Evolutionary conservation across 2,888 invertebrate genomes (phyloP).

Genomic region (Dilophus febrilis): DNA sequence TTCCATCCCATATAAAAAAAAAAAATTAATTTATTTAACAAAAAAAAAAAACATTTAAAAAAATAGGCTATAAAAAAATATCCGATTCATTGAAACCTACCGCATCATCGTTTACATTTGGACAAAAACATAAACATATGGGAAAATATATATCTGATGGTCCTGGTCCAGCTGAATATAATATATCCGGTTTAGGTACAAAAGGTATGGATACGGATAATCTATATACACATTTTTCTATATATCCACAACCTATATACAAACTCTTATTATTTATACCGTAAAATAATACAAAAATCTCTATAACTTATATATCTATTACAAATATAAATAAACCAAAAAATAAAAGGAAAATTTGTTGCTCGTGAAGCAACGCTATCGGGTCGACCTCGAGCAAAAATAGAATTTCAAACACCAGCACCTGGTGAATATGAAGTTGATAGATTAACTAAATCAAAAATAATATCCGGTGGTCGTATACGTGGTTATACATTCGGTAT

Average conservation of each 20-base stretch:
- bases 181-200: conserved; percentile 66
- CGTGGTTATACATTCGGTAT: conserved; percentile 62
- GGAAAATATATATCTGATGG: conserved; percentile 40
- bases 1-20: too few relatives aligned
- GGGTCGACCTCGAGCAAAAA: conserved; percentile 38
- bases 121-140: conserved; percentile 40
- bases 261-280: too few relatives aligned
- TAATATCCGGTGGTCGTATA: conserved; percentile 24
- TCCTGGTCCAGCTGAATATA: conserved; percentile 82
- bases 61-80: conserved; percentile 36
- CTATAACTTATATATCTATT: too few relatives aligned
- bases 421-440: conserved; percentile 81
- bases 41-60: too few relatives aligned
- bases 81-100: conserved; percentile 59
- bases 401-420: conserved; percentile 50
- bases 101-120: conserved; percentile 71
- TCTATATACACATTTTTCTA: too few relatives aligned
- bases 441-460: conserved; percentile 38
- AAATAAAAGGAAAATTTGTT: conserved; percentile 2
- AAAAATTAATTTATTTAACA: too few relatives aligned
- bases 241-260: too few relatives aligned
- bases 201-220: conserved; percentile 62
- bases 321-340: too few relatives aligned
- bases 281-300: too few relatives aligned
- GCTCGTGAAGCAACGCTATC: conserved; percentile 66